Percentiles rank a stretch among this genome's conserved stretches.
phyloP scores from a whole-genome alignment of 1,140 invertebrate species.

The Bombus terrestris region DNA sequence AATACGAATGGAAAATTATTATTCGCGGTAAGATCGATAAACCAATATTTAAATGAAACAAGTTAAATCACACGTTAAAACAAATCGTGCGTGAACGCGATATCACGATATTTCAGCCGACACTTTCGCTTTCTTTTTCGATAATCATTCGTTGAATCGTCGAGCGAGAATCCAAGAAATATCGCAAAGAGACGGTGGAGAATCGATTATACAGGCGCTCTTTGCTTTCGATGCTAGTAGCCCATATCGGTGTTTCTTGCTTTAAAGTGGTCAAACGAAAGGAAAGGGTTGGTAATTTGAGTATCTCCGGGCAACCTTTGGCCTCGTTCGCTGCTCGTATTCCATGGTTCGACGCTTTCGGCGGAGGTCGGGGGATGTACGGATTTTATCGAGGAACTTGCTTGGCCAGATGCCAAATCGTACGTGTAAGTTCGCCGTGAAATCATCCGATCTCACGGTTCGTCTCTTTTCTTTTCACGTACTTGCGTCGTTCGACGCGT shows the following conservation, averaged over 20 bases:
- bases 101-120: not conserved
- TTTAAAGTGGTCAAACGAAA: slow-evolving; percentile 34
- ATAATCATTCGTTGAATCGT: not conserved
- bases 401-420: slow-evolving; percentile 71
- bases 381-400: slow-evolving; percentile 66
- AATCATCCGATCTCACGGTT: slow-evolving; percentile 45
- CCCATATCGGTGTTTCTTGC: slow-evolving; percentile 2
- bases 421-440: slow-evolving; percentile 44
- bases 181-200: not conserved
- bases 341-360: slow-evolving; percentile 44
- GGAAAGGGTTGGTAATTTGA: slow-evolving; percentile 48
- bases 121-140: not conserved
- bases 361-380: slow-evolving; percentile 25
- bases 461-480: not conserved
- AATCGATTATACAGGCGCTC: not conserved
- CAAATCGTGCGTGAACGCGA: too few relatives aligned
- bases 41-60: too few relatives aligned
- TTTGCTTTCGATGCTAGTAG: not conserved
- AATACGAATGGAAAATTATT: too few relatives aligned
- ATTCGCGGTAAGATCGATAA: too few relatives aligned
- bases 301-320: slow-evolving; percentile 44
- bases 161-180: not conserved
- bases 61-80: too few relatives aligned
- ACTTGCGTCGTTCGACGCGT: not conserved
- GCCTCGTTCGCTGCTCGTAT: slow-evolving; percentile 21